These are phyloP conservation scores for Pachyuromys duprasi DNA, from an alignment of 2,797 vertebrate genomes.

Conservation along the genomic window DNA sequence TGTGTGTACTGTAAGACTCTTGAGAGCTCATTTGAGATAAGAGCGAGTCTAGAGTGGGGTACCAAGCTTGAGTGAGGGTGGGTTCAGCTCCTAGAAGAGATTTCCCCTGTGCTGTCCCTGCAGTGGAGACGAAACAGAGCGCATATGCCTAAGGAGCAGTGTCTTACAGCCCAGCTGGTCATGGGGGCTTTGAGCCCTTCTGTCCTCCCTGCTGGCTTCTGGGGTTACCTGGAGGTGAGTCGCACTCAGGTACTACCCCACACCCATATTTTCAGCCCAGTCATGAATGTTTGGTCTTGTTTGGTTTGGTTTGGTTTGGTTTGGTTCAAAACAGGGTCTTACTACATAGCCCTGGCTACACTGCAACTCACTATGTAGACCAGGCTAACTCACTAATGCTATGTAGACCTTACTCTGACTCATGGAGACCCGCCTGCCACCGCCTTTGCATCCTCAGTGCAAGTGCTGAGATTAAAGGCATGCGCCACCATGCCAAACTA, in stretches of 20 bases:
- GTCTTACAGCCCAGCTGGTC: not conserved
- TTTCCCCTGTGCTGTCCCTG: not conserved
- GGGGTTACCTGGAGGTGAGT: not conserved
- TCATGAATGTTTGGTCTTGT: no score
- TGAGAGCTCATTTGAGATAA: not conserved
- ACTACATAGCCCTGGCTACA: not conserved
- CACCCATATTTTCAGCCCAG: no score
- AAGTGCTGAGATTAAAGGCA: not conserved
- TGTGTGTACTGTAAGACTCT: not conserved
- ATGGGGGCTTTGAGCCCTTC: not conserved
- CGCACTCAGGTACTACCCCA: not conserved
- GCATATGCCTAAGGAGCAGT: not conserved
- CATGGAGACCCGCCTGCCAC: not conserved
- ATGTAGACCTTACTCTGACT: no score
- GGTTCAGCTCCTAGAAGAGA: not conserved
- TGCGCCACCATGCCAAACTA: not conserved
- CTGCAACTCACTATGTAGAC: not conserved
- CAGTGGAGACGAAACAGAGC: not conserved
- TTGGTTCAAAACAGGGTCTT: not conserved
- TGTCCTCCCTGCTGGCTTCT: not conserved
- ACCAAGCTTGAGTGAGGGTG: not conserved
- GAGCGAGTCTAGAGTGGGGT: not conserved
- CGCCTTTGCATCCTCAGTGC: not conserved
- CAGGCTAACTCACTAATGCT: no score
- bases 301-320: no score